Evolutionary conservation across 2,888 invertebrate species (phyloP), one percentile per base, ranked within the genome.

Genomic region (Enchytraeus crypticus): DNA sequence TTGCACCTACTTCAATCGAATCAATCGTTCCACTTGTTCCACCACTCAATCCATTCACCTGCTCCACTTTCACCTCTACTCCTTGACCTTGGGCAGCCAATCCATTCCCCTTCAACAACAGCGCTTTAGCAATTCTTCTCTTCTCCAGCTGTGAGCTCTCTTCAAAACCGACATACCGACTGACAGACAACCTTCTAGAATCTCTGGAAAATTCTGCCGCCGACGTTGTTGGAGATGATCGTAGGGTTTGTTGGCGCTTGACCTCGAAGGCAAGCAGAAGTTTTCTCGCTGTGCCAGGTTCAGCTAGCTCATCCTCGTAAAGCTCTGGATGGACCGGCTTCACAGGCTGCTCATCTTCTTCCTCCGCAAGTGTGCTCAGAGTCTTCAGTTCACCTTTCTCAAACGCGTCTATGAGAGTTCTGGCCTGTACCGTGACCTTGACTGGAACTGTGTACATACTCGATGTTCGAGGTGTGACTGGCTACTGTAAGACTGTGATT

Each of bases 401-500:
- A 32, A 57, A 57, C 29, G 27, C 46, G 29, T 46, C 46, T 11
- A 57, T 57, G n/a, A 57, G 32, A n/a, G 43, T 46, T 23, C 29
- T 57, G 2, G 57, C 47, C 29, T 2, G 57, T 3, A 57, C 47
- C 2, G 2, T 26, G 21, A 57, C 45, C 21, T 56, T 56, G 11
- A 29, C 32, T 2, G 57, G 57, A 47, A 47, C 57, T 18, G 57
- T 46, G 47, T 57, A 57, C 57, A 57, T 57, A 21, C 3, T 27
- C 2, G 1, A 8, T 18, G 38, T 38, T 8, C 18, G 38, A 38
- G 18, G 11, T 38, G 38, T n/a, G n/a, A n/a, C n/a, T n/a, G n/a
- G n/a, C n/a, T n/a, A n/a, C n/a, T n/a, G n/a, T n/a, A n/a, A n/a
- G n/a, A n/a, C n/a, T n/a, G n/a, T n/a, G n/a, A n/a, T n/a, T n/a